Percentiles rank a stretch among this genome's conserved stretches.
phyloP scores from a whole-genome alignment of 2,113 vertebrate species.

The Glareola pratincola region DNA sequence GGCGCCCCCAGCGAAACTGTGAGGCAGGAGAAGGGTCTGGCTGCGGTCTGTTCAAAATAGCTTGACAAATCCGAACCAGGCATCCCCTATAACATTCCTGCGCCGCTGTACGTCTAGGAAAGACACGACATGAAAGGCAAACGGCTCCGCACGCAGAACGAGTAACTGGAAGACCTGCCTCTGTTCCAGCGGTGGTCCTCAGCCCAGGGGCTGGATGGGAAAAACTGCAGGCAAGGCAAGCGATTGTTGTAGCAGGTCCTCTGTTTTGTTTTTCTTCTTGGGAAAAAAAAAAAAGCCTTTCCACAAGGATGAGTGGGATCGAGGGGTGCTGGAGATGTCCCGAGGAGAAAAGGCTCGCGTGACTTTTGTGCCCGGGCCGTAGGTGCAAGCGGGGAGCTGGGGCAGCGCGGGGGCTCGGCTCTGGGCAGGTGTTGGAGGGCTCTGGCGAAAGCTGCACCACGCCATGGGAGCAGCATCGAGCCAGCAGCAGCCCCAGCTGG shows the following conservation, averaged over 20 bases:
- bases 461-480: not conserved
- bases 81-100: not conserved
- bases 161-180: not conserved
- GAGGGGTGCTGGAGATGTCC: rapidly evolving
- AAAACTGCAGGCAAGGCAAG: not conserved
- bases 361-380: not conserved
- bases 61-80: not conserved
- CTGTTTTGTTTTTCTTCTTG: not conserved
- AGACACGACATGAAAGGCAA: not conserved
- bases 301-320: not conserved
- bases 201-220: not conserved
- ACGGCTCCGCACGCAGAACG: not conserved
- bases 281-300: too few species aligned
- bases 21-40: not conserved
- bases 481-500: not conserved
- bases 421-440: too few species aligned
- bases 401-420: rapidly evolving
- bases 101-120: not conserved
- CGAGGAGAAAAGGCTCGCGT: not conserved
- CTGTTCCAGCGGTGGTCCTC: not conserved
- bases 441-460: rapidly evolving
- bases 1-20: rapidly evolving
- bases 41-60: not conserved
- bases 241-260: not conserved
- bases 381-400: rapidly evolving